Base-by-base conservation (phyloP, 2,888 invertebrate genomes). In the Drosophila lutescens region DNA sequence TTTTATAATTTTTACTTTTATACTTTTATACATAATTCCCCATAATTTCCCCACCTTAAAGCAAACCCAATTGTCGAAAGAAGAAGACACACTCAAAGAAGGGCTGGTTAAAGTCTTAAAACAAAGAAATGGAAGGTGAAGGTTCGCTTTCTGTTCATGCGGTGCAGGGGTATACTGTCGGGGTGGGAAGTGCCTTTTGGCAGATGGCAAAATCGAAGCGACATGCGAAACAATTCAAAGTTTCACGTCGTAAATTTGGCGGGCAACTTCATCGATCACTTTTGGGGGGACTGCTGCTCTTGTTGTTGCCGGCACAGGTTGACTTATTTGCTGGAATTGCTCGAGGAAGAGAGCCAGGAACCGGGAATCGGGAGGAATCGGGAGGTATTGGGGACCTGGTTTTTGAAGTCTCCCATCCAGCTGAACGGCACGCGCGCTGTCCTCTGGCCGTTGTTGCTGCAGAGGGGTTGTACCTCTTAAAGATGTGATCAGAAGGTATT, bases 231-330 rank as follows among this genome's bases (percentile, higher is more conserved):
- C 89, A 86, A 89, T 89, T 86, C 88, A 86, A 90, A 90, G 90
- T 91, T 90, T 89, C 91, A 91, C 91, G 89, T 91, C 91, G 89
- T 91, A 91, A 91, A 91, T 91, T 90, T 85, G 77, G 78, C 70
- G 80, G 75, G 79, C 81, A 85, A 91, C 91, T 91, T 91, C 91
- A 91, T 91, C 91, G 91, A 91, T 91, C 91, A 91, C 89, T 90
- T 84, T 84, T 78, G 65, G 78, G 76, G 73, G 58, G 47, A 54
- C 55, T 46, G 46, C 47, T 36, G 51, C 41, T 56, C 44, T 47
- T 79, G 47, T 62, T 69, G 59, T 60, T 62, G 65, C 66, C 68
- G 71, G 77, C 71, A 74, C 77, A 76, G 77, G 80, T 76, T 80
- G 80, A 78, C 82, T 78, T 80, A 79, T 75, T 78, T 82, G 65